Evolutionary conservation across 2,888 invertebrate species (phyloP).

Genomic region (Eugnorisma glareosa): DNA sequence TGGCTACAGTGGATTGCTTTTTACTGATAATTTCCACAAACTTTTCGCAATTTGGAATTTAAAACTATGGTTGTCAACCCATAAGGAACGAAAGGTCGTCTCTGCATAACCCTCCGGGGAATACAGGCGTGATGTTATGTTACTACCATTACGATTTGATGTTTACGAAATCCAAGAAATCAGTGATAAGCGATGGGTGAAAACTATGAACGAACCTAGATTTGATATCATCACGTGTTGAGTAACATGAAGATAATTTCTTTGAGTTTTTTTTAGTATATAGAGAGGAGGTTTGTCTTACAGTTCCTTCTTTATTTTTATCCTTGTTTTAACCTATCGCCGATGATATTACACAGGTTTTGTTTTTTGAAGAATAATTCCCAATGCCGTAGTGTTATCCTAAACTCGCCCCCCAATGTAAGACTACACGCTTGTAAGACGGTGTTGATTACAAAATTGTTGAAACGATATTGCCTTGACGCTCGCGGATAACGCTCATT

Average conservation of each 20-base stretch:
- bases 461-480: constrained; percentile 40
- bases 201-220: background rate
- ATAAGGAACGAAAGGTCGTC: background rate
- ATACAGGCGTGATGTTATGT: background rate
- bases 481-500: constrained; percentile 25
- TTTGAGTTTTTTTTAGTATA: background rate
- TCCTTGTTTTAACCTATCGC: background rate
- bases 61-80: background rate
- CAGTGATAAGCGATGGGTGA: background rate
- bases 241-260: background rate
- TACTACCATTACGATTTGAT: background rate
- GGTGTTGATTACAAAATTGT: constrained; percentile 53
- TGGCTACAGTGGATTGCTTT: background rate
- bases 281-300: background rate
- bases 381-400: background rate
- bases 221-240: background rate
- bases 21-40: background rate
- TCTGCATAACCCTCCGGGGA: background rate
- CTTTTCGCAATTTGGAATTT: background rate
- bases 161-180: background rate
- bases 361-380: background rate
- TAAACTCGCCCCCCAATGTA: constrained; percentile 19
- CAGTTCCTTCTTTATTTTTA: background rate
- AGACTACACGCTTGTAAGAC: constrained; percentile 23
- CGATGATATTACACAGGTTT: background rate